Percentiles rank a stretch among this genome's conserved stretches.
phyloP scores from a whole-genome alignment of 2,797 vertebrate genomes.

The Lutra lutra region DNA sequence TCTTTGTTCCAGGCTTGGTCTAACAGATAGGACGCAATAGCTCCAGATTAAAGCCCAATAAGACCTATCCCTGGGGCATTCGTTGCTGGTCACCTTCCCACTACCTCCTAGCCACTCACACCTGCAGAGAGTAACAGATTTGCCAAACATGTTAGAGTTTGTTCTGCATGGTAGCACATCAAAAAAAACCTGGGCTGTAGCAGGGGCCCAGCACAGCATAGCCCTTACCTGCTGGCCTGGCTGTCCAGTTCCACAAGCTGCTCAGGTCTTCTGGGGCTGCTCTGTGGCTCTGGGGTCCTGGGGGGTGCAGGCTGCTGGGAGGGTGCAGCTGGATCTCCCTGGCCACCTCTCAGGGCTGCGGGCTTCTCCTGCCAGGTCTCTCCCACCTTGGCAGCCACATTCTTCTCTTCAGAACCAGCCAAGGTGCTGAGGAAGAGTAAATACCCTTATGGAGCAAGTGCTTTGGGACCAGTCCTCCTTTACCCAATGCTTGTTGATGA shows the following conservation, averaged over 20 bases:
- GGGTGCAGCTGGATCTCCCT: neutral
- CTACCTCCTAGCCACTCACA: neutral
- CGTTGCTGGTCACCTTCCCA: neutral
- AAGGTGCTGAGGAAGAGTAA: conserved; percentile 55
- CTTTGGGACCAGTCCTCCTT: neutral
- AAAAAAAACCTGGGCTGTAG: neutral
- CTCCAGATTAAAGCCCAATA: neutral
- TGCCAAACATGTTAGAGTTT: neutral
- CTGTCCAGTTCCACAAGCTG: neutral
- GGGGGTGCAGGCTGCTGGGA: neutral
- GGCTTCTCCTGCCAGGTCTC: neutral
- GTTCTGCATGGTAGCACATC: neutral
- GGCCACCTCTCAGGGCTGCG: neutral
- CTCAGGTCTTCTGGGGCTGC: neutral
- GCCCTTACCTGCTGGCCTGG: conserved; percentile 67
- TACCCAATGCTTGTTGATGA: too few relatives aligned
- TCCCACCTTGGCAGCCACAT: neutral
- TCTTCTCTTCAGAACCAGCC: conserved; percentile 38
- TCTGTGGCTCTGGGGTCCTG: conserved; percentile 12
- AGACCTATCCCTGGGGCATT: neutral
- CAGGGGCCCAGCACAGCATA: neutral
- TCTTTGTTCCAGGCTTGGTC: neutral
- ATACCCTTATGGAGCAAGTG: neutral
- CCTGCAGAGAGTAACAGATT: neutral
- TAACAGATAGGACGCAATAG: neutral